phyloP scores from a whole-genome alignment of 2,797 vertebrate genomes.

The Liparis tanakae region DNA sequence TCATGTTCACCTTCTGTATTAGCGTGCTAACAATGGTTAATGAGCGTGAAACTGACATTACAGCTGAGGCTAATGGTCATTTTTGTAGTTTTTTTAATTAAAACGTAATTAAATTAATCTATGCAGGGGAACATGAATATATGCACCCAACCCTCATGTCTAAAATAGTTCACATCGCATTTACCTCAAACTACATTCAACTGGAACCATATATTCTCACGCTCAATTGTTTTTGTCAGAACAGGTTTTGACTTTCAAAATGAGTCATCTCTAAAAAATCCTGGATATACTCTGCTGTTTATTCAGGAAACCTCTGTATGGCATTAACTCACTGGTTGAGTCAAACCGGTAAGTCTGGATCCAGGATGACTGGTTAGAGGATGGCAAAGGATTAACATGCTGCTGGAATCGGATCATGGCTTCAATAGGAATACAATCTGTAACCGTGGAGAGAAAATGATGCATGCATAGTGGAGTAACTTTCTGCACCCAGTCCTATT shows the following conservation, averaged over 20 bases:
- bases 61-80: not conserved
- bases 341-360: constrained; percentile 25
- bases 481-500: not conserved
- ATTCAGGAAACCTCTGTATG: constrained; percentile 2
- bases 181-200: not conserved
- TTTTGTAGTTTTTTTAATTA: not conserved
- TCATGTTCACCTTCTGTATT: not conserved
- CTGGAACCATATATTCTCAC: not conserved
- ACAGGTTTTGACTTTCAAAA: constrained; percentile 12
- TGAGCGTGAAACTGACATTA: not conserved
- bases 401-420: constrained; percentile 1
- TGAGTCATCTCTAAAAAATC: constrained; percentile 15
- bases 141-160: not conserved
- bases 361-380: constrained; percentile 19
- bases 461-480: not conserved
- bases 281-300: not conserved
- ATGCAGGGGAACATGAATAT: not conserved
- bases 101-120: not conserved
- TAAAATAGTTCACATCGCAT: not conserved
- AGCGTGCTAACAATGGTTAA: not conserved
- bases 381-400: constrained; percentile 23
- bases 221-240: constrained; percentile 11
- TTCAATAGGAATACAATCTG: constrained; percentile 6
- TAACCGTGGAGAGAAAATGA: constrained; percentile 2
- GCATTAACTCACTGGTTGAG: constrained; percentile 7